phyloP scores from a whole-genome alignment of 2,888 invertebrate species.

The Prostheceraeus crozeri region DNA sequence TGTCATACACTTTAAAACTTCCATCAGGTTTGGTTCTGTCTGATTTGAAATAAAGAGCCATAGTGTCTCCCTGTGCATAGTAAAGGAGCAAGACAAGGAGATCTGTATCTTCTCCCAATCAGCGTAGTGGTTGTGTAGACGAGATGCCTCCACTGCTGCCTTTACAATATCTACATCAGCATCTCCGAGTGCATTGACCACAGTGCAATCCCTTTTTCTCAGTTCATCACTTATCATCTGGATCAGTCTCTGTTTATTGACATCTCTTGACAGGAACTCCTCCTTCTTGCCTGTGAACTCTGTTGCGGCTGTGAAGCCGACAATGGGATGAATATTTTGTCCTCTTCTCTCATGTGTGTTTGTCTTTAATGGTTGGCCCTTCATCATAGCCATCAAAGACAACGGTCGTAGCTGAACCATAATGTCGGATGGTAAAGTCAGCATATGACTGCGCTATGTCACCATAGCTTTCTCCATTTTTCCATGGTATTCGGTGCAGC shows the following conservation, averaged over 20 bases:
- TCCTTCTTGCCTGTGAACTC: constrained; percentile 40
- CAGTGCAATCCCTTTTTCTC: constrained; percentile 31
- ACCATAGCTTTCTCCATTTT: constrained; percentile 38
- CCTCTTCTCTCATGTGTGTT: constrained; percentile 32
- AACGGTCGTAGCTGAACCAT: constrained; percentile 37
- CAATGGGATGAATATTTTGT: constrained; percentile 21
- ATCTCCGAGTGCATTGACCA: constrained; percentile 36
- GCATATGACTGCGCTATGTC: constrained; percentile 33
- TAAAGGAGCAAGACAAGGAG: constrained; percentile 33
- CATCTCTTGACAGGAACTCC: constrained; percentile 33
- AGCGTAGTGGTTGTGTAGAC: constrained; percentile 32
- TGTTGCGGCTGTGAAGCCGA: constrained; percentile 35
- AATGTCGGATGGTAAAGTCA: constrained; percentile 28
- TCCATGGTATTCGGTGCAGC: constrained; percentile 40
- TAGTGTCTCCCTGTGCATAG: neutral
- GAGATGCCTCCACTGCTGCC: constrained; percentile 14
- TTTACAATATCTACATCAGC: constrained; percentile 33
- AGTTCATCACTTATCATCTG: constrained; percentile 35
- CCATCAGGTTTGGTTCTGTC: neutral
- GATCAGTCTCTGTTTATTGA: constrained; percentile 39
- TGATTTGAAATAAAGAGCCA: neutral
- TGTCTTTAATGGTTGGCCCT: constrained; percentile 37
- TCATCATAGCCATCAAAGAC: constrained; percentile 39
- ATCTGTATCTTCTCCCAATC: constrained; percentile 37
- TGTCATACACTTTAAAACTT: constrained; percentile 18